Conservation (phyloP, 92 coral and sea anemone genomes). For the Epizoanthus scotinus region DNA sequence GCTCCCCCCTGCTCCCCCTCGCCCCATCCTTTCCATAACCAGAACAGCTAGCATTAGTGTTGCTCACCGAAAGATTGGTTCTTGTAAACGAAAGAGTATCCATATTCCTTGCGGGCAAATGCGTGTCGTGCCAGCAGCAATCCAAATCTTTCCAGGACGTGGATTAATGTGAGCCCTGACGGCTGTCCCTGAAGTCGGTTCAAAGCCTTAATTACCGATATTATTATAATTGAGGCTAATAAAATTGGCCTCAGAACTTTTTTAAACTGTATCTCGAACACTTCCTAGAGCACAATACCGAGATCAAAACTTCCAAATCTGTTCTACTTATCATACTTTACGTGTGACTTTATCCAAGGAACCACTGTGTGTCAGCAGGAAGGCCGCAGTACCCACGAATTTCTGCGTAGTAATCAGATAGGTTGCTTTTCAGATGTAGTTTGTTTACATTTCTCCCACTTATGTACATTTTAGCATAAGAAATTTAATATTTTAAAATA, state of each 20-base stretch:
- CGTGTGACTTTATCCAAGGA: background rate
- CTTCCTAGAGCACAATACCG: too few relatives aligned
- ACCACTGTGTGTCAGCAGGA: background rate
- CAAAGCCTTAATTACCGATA: background rate
- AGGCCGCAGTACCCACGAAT: slow-evolving; percentile 13
- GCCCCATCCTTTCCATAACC: too few relatives aligned
- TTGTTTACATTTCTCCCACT: too few relatives aligned
- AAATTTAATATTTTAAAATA: too few relatives aligned
- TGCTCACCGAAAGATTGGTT: background rate
- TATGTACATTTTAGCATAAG: too few relatives aligned
- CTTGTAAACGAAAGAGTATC: background rate
- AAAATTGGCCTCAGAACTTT: too few relatives aligned
- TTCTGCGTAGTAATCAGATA: background rate
- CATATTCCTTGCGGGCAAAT: background rate
- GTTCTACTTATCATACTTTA: background rate
- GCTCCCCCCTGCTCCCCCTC: too few relatives aligned
- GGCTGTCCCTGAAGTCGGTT: background rate
- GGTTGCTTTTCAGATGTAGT: background rate
- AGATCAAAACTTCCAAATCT: background rate
- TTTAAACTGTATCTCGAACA: too few relatives aligned
- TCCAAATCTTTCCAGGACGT: slow-evolving; percentile 1
- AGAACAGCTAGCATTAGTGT: too few relatives aligned
- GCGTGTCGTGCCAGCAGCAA: background rate
- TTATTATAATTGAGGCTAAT: background rate
- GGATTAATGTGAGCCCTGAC: background rate